Percentiles rank a stretch among this genome's conserved stretches.
Evolutionary conservation across 2,797 vertebrate genomes (phyloP).

Genomic region (Coracias cyanogaster): DNA sequence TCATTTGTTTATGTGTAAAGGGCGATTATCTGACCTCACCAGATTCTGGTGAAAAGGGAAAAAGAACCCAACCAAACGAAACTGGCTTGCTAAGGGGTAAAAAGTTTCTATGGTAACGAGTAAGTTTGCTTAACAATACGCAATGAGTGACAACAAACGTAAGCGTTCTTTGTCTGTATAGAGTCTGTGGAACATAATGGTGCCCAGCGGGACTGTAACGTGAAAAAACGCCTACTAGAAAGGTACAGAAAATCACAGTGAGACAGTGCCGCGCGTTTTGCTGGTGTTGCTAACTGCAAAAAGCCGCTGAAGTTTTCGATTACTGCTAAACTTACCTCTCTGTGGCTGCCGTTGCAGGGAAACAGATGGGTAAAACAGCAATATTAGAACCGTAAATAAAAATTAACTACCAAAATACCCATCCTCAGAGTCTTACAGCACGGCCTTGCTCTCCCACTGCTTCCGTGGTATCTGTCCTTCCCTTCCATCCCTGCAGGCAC

Average conservation of each 20-base stretch:
- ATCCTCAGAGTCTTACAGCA: not conserved
- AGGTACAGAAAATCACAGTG: conserved; percentile 56
- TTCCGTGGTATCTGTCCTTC: not conserved
- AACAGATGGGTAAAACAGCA: not conserved
- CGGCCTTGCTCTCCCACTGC: not conserved
- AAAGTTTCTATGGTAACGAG: not conserved
- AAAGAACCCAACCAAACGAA: not conserved
- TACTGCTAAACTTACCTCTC: not conserved
- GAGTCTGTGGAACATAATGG: conserved; percentile 42
- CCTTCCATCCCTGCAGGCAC: not conserved
- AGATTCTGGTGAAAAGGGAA: not conserved
- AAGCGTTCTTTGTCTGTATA: conserved; percentile 17
- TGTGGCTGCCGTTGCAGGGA: not conserved
- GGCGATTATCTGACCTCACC: not conserved
- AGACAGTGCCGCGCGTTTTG: not conserved
- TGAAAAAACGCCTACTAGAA: conserved; percentile 51
- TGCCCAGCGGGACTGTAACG: conserved; percentile 17
- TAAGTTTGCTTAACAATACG: conserved; percentile 33
- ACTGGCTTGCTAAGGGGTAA: not conserved
- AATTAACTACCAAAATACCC: not conserved
- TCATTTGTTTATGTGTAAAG: not conserved
- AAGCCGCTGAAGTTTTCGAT: not conserved
- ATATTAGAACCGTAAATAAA: not conserved
- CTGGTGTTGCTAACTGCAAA: conserved; percentile 45
- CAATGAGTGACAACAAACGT: conserved; percentile 1